Evolutionary conservation across 2,113 vertebrate genomes (phyloP).

Genomic region (Rhinopomastus cyanomelas): DNA sequence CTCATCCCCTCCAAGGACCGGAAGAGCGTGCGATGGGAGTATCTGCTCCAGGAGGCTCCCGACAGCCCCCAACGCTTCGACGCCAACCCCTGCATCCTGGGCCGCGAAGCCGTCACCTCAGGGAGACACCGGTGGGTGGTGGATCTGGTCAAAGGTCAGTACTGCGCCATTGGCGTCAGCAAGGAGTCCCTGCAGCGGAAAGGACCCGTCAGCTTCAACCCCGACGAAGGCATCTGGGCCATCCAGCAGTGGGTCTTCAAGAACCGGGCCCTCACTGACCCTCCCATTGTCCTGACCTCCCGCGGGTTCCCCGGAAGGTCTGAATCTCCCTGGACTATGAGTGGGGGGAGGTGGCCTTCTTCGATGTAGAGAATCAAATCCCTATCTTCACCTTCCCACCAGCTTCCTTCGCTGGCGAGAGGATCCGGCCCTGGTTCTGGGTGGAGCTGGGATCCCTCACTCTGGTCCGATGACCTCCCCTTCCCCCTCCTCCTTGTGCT

Average conservation of each 20-base stretch:
- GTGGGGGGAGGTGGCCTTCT: background rate
- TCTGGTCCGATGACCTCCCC: background rate
- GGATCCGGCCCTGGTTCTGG: slow-evolving; percentile 8
- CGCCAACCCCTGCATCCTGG: slow-evolving; percentile 45
- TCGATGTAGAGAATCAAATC: background rate
- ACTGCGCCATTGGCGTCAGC: slow-evolving; percentile 59
- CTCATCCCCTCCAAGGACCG: slow-evolving; percentile 32
- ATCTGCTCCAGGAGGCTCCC: rapidly evolving
- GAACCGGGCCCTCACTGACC: slow-evolving; percentile 12
- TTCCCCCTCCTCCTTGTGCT: too few relatives aligned
- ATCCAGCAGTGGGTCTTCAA: background rate
- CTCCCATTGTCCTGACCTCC: background rate
- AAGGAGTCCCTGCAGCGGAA: slow-evolving; percentile 8
- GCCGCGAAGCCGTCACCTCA: background rate
- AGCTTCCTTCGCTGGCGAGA: background rate
- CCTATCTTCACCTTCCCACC: background rate
- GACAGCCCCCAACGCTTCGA: slow-evolving; percentile 4
- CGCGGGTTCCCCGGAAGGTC: slow-evolving; percentile 59
- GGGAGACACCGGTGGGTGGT: slow-evolving; percentile 66
- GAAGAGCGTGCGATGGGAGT: slow-evolving; percentile 18
- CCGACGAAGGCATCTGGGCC: slow-evolving; percentile 54
- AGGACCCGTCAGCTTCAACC: slow-evolving; percentile 13
- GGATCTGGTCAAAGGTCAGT: background rate
- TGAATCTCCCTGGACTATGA: background rate
- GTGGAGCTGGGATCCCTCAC: background rate